phyloP scores from a whole-genome alignment of 2,888 invertebrate species.

The Drosophila prolongata region DNA sequence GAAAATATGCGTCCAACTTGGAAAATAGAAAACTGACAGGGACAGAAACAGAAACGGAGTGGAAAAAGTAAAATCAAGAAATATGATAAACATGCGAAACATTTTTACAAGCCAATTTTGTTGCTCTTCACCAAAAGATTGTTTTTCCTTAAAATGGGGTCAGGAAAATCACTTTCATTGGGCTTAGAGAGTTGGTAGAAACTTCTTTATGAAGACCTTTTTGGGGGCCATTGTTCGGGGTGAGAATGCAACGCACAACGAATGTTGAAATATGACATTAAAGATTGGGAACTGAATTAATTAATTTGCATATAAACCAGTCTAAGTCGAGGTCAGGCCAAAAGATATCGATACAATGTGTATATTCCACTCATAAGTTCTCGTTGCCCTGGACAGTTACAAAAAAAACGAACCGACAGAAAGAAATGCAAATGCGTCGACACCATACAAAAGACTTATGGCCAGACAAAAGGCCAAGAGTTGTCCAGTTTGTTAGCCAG shows the following conservation, averaged over 20 bases:
- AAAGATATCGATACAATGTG: slow-evolving; percentile 10
- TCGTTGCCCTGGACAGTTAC: slow-evolving; percentile 22
- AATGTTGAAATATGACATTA: slow-evolving; percentile 59
- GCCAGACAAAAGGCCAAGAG: slow-evolving; percentile 55
- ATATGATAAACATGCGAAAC: slow-evolving; percentile 76
- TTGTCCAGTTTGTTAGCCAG: slow-evolving; percentile 24
- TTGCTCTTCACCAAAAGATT: slow-evolving; percentile 26
- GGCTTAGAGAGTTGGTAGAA: slow-evolving; percentile 33
- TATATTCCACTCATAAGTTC: slow-evolving; percentile 27
- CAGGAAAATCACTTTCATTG: slow-evolving; percentile 80
- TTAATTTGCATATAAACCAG: slow-evolving; percentile 74
- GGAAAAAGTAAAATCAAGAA: slow-evolving; percentile 75
- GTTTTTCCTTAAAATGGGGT: slow-evolving; percentile 54
- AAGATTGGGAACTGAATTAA: slow-evolving; percentile 61
- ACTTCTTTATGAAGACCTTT: slow-evolving; percentile 55
- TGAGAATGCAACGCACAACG: slow-evolving; percentile 65
- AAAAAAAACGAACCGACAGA: slow-evolving; percentile 45
- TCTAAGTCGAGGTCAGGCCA: slow-evolving; percentile 25
- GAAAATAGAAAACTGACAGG: slow-evolving; percentile 48
- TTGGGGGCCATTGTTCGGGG: slow-evolving; percentile 45
- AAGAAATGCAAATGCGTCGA: slow-evolving; percentile 64
- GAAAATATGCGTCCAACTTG: slow-evolving; percentile 63
- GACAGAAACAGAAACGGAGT: slow-evolving; percentile 18
- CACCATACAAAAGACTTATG: slow-evolving; percentile 51
- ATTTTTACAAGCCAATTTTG: slow-evolving; percentile 46